Base-by-base conservation (phyloP, 64 coral and sea anemone species). In the Porites lutea region DNA sequence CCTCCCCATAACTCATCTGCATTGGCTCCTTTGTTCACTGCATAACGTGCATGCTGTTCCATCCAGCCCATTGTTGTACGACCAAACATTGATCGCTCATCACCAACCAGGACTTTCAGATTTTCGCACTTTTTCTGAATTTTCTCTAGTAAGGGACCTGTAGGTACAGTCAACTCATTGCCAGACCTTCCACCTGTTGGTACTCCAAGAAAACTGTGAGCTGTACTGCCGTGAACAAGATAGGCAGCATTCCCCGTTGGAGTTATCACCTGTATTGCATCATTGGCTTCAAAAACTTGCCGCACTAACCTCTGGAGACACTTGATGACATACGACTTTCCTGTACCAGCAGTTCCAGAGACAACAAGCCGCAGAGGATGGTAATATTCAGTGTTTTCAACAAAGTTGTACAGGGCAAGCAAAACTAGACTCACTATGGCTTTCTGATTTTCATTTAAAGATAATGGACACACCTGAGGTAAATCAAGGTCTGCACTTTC, bases 291-390 rank as follows among this genome's bases (percentile, higher is more conserved):
- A 74, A 87, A 87, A 4, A 87, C 66, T 37, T 87, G 66, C 23
- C 70, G 0, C 65, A 75, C 70, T 16, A 88, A 61, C 13, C 86
- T 49, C 47, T 86, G 65, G 11, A 86, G 48, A 19, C 45, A 86
- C 86, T 74, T 88, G 86, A 88, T 88, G 16, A 88, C 52, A 75
- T 88, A 88, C 47, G 86, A 88, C 86, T 88, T 88, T 54, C 86
- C 86, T 15, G 86, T 88, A 27, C 68, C 86, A 52, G 0, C 27
- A 88, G 86, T 88, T 20, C 86, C 86, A 15, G 86, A 88, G 10
- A 88, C 86, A 37, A 37, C 27, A 23, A 88, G 86, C 67, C 73
- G 22, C 23, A 89, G 65, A 16, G 87, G 87, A 13, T 2, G 37
- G 57, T 89, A 77, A 77, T 89, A 13, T 20, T 64, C 52, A 49